Percentiles rank a stretch among this genome's conserved stretches.
phyloP scores from a whole-genome alignment of 1,140 invertebrate genomes.

The Bilobella aurantiaca region DNA sequence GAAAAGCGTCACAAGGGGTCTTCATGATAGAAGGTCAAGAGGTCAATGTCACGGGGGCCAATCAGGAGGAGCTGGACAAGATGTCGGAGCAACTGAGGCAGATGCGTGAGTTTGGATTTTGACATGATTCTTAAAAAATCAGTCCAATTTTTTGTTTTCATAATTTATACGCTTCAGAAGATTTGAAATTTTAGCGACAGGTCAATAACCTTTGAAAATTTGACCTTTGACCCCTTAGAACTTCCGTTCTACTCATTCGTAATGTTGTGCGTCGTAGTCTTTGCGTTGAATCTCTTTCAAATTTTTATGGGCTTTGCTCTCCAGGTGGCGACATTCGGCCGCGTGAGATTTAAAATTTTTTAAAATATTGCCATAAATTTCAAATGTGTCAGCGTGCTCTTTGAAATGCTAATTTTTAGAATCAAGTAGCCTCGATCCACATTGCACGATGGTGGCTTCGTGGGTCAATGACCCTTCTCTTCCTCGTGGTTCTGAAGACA shows the following conservation, averaged over 20 bases:
- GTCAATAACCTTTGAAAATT: too few species aligned
- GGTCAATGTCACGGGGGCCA: not conserved
- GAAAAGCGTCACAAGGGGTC: too few species aligned
- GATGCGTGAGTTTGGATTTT: not conserved
- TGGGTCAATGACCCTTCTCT: not conserved
- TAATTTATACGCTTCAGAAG: not conserved
- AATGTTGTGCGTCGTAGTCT: not conserved
- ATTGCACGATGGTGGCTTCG: constrained; percentile 5
- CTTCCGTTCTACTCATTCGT: not conserved
- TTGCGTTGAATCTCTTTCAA: not conserved
- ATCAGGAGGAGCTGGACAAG: not conserved
- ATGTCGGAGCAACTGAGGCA: not conserved
- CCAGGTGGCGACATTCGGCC: constrained; percentile 3
- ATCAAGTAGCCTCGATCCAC: not conserved
- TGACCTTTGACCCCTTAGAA: not conserved
- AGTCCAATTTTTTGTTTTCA: not conserved
- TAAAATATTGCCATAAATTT: not conserved
- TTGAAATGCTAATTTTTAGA: not conserved
- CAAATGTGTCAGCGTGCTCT: not conserved
- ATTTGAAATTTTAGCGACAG: too few species aligned
- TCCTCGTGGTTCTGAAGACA: not conserved
- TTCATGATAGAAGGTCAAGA: not conserved
- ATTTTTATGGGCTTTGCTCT: constrained; percentile 7
- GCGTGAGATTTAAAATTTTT: not conserved
- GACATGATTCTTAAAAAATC: constrained; percentile 1